Evolutionary conservation across 2,797 vertebrate species (phyloP), one percentile per base, ranked within the genome.

Genomic region (Mormyrus proboscirostris): DNA sequence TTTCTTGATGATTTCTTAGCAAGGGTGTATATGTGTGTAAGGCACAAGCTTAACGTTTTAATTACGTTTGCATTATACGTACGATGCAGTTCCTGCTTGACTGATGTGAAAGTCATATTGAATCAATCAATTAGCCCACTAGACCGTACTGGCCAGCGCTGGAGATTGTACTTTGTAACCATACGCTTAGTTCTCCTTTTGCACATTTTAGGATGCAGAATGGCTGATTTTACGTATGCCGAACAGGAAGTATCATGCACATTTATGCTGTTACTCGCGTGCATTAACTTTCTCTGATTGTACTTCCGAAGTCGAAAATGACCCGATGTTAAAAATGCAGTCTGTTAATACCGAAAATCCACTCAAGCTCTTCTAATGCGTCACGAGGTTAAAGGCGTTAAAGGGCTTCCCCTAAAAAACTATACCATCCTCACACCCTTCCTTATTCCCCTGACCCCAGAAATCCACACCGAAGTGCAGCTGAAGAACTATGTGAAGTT

Each of bases 401-500:
- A 10, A 1, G 1, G 12, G 8, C 25, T 38, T 57, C 8, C 22
- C 29, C 5, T 8, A 19, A 86, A 57, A 41, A 3, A 2, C 85
- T 4, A 33, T 25, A 29, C 16, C 29, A 38, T 16, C 29, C 2
- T 55, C 51, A 57, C 47, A 19, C 14, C 22, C 51, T 86, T 41
- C 6, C 22, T 16, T 29, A 49, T 85, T 89, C 41, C 59, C 38
- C 38, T 85, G 82, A 29, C 69, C 44, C 25, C 94, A 99, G 99
- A 99, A 96, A 99, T 99, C 90, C 98, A 99, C 93, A 98, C 97
- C 22, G 98, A 99, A 94, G 99, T 99, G 88, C 98, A 99, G 3
- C 93, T 99, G 92, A 99, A 99, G 95, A 99, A 97, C 93, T 99
- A 99, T 6, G 97, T 96, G 76, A 98, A 94, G 94, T 99, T 99